phyloP scores from a whole-genome alignment of 2,797 vertebrate species.

The Neomorphus geoffroyi region DNA sequence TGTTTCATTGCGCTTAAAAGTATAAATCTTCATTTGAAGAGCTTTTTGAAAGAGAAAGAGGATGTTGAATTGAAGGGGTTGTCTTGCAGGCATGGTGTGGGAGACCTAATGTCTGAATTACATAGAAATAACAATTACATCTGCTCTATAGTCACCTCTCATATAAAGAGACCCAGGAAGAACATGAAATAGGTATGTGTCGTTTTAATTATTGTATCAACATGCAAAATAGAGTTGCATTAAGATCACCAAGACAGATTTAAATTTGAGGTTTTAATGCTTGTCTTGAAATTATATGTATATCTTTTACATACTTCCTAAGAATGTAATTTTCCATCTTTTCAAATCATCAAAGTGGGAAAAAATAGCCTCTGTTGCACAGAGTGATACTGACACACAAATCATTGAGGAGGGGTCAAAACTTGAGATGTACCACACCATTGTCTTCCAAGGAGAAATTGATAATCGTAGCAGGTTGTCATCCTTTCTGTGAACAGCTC shows the following conservation, averaged over 20 bases:
- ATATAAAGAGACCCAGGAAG: neutral
- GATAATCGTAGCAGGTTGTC: neutral
- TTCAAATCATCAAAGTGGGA: neutral
- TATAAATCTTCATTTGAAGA: slow-evolving; percentile 18
- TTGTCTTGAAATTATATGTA: neutral
- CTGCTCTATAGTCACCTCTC: neutral
- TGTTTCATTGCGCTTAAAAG: neutral
- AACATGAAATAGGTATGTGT: neutral
- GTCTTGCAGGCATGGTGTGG: neutral
- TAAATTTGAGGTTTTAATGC: neutral
- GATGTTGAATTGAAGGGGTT: neutral
- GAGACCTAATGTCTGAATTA: neutral
- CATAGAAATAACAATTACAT: neutral
- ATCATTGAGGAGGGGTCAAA: neutral
- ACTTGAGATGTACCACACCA: neutral
- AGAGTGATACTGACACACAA: neutral
- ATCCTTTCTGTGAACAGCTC: neutral
- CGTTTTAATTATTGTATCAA: neutral
- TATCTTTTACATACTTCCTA: neutral
- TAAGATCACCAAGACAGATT: neutral
- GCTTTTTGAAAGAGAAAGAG: neutral
- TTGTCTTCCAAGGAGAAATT: neutral
- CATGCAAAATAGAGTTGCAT: neutral
- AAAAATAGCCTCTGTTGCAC: neutral
- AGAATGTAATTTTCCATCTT: neutral